Conservation (phyloP, 2,113 vertebrate species). For the pig (Sus scrofa) region DNA sequence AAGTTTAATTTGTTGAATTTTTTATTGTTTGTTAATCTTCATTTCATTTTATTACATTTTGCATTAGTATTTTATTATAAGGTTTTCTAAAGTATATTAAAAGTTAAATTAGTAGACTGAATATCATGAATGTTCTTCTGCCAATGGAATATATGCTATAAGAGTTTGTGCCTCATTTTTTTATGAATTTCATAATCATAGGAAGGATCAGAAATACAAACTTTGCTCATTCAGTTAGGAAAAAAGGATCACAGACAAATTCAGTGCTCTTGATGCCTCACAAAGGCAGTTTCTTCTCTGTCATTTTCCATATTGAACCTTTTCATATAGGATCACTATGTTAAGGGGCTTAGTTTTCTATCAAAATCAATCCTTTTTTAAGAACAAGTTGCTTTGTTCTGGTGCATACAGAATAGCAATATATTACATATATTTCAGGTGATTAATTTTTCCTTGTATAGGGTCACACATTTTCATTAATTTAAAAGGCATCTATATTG, state of each 20-base stretch:
- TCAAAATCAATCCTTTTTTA: background rate
- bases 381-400: constrained; percentile 35
- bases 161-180: background rate
- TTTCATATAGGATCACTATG: background rate
- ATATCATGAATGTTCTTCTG: background rate
- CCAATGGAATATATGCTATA: background rate
- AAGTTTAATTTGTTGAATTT: background rate
- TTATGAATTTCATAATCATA: background rate
- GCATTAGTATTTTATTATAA: background rate
- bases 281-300: background rate
- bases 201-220: background rate
- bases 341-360: constrained; percentile 19
- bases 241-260: background rate
- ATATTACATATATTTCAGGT: constrained; percentile 50
- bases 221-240: background rate
- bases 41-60: background rate
- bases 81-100: background rate
- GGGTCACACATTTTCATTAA: constrained; percentile 39
- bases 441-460: background rate
- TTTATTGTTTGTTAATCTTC: constrained; percentile 42
- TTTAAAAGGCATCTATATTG: constrained; percentile 54
- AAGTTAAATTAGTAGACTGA: background rate
- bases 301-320: background rate
- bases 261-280: background rate
- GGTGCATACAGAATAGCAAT: constrained; percentile 13